Conservation (phyloP, 2,113 vertebrate genomes). For the Macquaria ambigua region DNA sequence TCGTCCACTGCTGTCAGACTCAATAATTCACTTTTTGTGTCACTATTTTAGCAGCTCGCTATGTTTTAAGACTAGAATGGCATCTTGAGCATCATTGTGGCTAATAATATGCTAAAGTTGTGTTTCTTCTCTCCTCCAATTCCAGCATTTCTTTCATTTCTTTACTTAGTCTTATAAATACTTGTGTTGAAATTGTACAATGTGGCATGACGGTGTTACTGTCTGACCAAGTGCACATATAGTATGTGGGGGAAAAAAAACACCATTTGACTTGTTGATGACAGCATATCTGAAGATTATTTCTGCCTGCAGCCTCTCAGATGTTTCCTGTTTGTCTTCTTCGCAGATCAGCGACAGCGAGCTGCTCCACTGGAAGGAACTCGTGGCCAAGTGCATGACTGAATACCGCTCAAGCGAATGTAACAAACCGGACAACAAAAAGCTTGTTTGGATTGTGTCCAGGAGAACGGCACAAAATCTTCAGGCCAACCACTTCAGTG, state of each 20-base stretch:
- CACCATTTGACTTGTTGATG: constrained; percentile 3
- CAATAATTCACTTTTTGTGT: background rate
- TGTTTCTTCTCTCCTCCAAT: background rate
- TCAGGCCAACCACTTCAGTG: constrained; percentile 91
- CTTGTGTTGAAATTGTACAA: background rate
- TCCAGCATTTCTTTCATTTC: background rate
- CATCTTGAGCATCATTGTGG: background rate
- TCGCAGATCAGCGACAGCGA: constrained; percentile 90
- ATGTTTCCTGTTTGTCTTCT: constrained; percentile 48
- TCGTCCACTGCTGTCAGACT: background rate
- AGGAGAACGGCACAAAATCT: constrained; percentile 93
- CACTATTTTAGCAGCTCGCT: background rate
- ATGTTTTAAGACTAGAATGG: background rate
- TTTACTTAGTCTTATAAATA: background rate
- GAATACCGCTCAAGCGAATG: constrained; percentile 95
- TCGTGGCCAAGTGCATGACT: constrained; percentile 93
- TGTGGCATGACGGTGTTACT: background rate
- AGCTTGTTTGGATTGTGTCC: constrained; percentile 96
- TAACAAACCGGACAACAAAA: constrained; percentile 95
- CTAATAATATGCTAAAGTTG: background rate
- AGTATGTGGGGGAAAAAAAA: background rate
- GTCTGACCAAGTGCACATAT: background rate
- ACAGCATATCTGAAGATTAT: constrained; percentile 3
- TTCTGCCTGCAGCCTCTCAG: constrained; percentile 27
- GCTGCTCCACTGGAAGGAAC: constrained; percentile 91